A percentile compares a stretch with the other conserved stretches of the same genome.
phyloP scores from a whole-genome alignment of 2,888 invertebrate species.

The Epinotia nisella region DNA sequence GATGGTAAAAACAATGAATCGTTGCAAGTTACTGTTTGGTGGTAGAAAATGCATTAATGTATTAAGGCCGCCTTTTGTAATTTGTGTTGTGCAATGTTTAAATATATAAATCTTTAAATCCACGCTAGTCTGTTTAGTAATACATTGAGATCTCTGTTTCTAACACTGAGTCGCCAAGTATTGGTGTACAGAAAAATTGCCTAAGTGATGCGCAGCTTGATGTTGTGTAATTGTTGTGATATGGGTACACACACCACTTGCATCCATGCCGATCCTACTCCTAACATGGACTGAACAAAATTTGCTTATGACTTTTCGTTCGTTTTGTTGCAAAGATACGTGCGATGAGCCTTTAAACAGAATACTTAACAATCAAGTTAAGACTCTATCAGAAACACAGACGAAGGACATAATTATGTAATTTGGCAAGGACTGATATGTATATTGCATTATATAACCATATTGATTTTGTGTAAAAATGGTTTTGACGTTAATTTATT shows the following conservation, averaged over 20 bases:
- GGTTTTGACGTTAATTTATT: not conserved
- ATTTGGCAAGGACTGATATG: not conserved
- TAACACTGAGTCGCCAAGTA: not conserved
- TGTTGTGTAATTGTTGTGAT: conserved; percentile 81
- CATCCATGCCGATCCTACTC: conserved; percentile 71
- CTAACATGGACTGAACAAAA: conserved; percentile 52
- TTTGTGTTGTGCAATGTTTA: too few species aligned
- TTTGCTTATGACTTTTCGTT: conserved; percentile 51
- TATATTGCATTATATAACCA: not conserved
- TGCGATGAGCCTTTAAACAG: conserved; percentile 11
- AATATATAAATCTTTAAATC: too few species aligned
- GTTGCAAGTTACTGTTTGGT: not conserved
- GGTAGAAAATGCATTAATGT: too few species aligned
- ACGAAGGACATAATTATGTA: not conserved
- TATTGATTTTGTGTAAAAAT: not conserved
- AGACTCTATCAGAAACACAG: conserved; percentile 24
- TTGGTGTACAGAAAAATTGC: conserved; percentile 63
- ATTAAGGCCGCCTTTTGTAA: too few species aligned
- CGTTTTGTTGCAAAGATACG: conserved; percentile 49
- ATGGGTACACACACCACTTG: conserved; percentile 79
- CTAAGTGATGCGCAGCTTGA: conserved; percentile 72
- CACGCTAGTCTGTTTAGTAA: conserved; percentile 18
- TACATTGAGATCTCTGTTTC: not conserved
- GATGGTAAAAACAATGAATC: not conserved
- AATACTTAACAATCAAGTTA: conserved; percentile 28